Base-by-base conservation (phyloP, 1,140 invertebrate genomes). In the Trinorchestia longiramus region DNA sequence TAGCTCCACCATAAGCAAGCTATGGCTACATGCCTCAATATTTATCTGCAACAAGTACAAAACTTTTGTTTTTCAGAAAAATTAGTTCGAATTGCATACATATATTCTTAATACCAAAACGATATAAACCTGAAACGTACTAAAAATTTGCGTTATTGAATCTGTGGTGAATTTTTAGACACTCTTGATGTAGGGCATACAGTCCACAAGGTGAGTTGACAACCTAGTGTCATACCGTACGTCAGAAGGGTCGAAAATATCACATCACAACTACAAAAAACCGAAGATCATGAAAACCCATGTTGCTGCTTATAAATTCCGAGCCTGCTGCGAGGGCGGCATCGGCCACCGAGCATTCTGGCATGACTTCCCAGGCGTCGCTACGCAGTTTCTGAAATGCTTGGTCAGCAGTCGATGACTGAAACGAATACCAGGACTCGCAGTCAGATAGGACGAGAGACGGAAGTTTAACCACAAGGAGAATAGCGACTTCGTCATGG, bases 401-500 rank as follows among this genome's bases (percentile, higher is more conserved):
- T 94, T 94, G 43, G 92, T 94, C 92, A 94, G 92, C 92, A 94
- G 19, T 47, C 92, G 40, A 44, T 47, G 44, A 45, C 92, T 47
- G 41, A 94, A 36, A 94, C 43, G 41, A 43, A 45, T 28, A 43
- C 92, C 92, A 94, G 92, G 44, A 94, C 41, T 44, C 43, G 15
- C 43, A 94, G 92, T 43, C 92, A 94, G 43, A 94, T 94, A 45
- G 62, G 62, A 77, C 92, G 92, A 47, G 92, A 94, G 44, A 47
- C 92, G 92, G 92, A 94, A 94, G 92, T 94, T 94, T 43, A 94
- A 90, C 92, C 92, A 44, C 92, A 94, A 94, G 44, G 92, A 94
- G 92, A 94, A 94, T 94, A 40, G 44, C 44, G 92, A 19, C 92
- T 47, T 47, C 92, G 92, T 47, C 92, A 94, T 47, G 44, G 92